Conservation (phyloP, 2,113 vertebrate species). For the Theristicus caerulescens region DNA sequence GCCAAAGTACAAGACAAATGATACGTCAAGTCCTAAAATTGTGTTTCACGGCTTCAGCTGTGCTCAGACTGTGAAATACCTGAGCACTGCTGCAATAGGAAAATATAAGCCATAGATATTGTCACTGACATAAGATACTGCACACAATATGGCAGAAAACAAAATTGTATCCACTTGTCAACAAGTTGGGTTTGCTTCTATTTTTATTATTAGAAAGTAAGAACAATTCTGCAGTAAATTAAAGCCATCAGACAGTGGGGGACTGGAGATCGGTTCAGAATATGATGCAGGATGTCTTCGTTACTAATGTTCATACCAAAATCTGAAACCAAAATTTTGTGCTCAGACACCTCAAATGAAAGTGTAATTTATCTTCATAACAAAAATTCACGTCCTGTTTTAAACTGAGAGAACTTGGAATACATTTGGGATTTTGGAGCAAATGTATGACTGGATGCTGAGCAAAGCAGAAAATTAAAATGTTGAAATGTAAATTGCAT, state of each 20-base stretch:
- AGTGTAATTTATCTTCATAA: background rate
- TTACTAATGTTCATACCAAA: background rate
- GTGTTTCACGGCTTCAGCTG: background rate
- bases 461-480: constrained; percentile 7
- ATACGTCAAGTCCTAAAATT: background rate
- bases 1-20: constrained; percentile 10
- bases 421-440: background rate
- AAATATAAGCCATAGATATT: background rate
- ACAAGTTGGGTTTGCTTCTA: background rate
- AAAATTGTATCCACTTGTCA: constrained; percentile 7
- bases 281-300: background rate
- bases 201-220: constrained; percentile 9
- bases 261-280: background rate
- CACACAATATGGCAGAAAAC: background rate
- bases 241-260: background rate
- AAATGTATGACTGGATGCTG: background rate
- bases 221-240: constrained; percentile 20
- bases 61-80: constrained; percentile 20
- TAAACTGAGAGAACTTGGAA: background rate
- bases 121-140: background rate
- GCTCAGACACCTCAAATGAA: background rate
- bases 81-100: constrained; percentile 25
- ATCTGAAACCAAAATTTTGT: background rate
- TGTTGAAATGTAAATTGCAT: background rate
- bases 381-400: background rate